Evolutionary conservation across 2,797 vertebrate species (phyloP).

Genomic region (Enteromius argenteus): DNA sequence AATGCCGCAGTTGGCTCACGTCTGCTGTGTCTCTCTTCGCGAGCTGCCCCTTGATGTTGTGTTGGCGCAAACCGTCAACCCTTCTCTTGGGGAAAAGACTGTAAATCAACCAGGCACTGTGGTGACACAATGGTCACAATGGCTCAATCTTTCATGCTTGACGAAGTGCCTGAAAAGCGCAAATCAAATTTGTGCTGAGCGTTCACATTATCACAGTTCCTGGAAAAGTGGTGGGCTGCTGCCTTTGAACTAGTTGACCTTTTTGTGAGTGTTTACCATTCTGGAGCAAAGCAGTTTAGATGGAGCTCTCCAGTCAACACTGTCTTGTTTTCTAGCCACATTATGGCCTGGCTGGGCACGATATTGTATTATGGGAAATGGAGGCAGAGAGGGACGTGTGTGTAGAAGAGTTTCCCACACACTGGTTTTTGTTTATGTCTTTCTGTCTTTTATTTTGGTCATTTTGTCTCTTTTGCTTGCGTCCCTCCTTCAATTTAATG

Average conservation of each 20-base stretch:
- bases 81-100: neutral
- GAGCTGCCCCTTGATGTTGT: constrained; percentile 17
- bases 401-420: neutral
- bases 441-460: neutral
- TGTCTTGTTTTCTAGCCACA: neutral
- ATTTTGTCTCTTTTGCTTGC: neutral
- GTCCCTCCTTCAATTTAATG: neutral
- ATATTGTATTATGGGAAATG: constrained; percentile 13
- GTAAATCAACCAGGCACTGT: constrained; percentile 38
- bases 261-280: neutral
- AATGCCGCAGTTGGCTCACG: constrained; percentile 34
- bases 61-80: constrained; percentile 6
- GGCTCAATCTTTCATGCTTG: constrained; percentile 43
- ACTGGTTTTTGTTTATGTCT: neutral
- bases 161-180: constrained; percentile 30
- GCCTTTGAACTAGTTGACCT: constrained; percentile 27
- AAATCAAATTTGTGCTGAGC: constrained; percentile 30
- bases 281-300: neutral
- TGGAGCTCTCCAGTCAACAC: neutral
- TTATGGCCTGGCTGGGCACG: neutral
- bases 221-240: constrained; percentile 61
- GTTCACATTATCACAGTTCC: constrained; percentile 27
- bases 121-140: constrained; percentile 47
- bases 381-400: neutral
- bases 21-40: constrained; percentile 10